These are phyloP conservation scores for Volucella bombylans DNA, from an alignment of 2,888 invertebrate species.

Conservation along the genomic window DNA sequence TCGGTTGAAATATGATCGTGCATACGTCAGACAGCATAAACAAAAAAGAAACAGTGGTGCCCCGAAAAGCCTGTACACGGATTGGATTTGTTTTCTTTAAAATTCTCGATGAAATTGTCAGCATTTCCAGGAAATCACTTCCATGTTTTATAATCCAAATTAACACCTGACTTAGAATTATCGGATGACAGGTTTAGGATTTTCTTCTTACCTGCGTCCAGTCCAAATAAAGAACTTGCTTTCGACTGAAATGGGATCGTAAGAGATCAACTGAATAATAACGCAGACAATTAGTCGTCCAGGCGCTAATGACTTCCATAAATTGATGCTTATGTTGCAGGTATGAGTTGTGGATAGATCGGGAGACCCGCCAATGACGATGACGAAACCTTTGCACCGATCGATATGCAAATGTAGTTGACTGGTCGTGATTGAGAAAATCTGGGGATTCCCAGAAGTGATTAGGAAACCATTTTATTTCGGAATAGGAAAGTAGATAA, in stretches of 20 bases:
- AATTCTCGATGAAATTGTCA: not conserved
- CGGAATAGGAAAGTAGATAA: too few relatives aligned
- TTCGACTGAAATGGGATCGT: slow-evolving; percentile 28
- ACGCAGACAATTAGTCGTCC: slow-evolving; percentile 68
- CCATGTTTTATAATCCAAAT: slow-evolving; percentile 24
- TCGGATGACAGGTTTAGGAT: not conserved
- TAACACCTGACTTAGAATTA: slow-evolving; percentile 42
- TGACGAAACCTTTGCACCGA: not conserved
- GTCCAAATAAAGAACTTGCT: not conserved
- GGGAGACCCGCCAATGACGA: too few relatives aligned
- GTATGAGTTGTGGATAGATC: not conserved
- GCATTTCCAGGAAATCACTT: slow-evolving; percentile 46
- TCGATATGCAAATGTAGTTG: slow-evolving; percentile 45
- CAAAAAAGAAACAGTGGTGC: slow-evolving; percentile 28
- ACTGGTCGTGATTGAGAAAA: slow-evolving; percentile 37
- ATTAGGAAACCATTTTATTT: too few relatives aligned
- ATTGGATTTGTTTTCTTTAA: slow-evolving; percentile 12
- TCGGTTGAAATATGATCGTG: not conserved
- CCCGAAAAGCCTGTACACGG: not conserved
- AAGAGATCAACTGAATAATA: slow-evolving; percentile 39
- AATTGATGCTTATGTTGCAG: slow-evolving; percentile 19
- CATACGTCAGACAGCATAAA: slow-evolving; percentile 23
- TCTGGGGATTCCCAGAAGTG: slow-evolving; percentile 54
- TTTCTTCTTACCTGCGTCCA: slow-evolving; percentile 3
- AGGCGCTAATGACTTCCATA: slow-evolving; percentile 57